Evolutionary conservation across 2,113 vertebrate genomes (phyloP).

Genomic region (Procavia capensis): DNA sequence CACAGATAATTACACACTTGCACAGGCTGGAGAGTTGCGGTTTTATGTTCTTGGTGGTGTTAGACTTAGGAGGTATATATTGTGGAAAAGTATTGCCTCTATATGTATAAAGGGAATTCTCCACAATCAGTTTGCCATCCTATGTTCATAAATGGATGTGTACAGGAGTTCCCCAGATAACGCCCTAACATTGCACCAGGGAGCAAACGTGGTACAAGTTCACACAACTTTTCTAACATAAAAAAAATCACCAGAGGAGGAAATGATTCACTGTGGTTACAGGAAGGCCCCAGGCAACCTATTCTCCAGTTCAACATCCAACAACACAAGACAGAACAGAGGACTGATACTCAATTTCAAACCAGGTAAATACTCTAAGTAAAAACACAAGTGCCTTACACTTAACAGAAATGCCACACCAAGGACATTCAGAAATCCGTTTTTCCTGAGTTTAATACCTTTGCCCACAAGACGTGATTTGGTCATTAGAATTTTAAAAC

Average conservation of each 20-base stretch:
- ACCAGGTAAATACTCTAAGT: neutral
- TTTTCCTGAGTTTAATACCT: neutral
- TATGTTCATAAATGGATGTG: conserved; percentile 13
- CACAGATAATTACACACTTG: conserved; percentile 58
- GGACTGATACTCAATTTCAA: neutral
- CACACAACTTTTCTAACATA: conserved; percentile 55
- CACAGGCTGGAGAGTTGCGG: conserved; percentile 22
- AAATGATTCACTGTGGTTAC: conserved; percentile 49
- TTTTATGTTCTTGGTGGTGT: conserved; percentile 39
- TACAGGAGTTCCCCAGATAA: conserved; percentile 35
- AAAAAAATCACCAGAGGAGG: conserved; percentile 39
- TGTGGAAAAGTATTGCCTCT: conserved; percentile 48
- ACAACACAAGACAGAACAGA: conserved; percentile 29
- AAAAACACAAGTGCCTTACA: neutral
- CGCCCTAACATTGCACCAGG: neutral
- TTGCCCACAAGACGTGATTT: conserved; percentile 14
- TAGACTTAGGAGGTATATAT: neutral
- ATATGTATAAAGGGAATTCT: conserved; percentile 21
- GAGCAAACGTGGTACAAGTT: conserved; percentile 46
- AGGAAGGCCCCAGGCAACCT: conserved; percentile 10
- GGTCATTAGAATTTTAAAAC: neutral
- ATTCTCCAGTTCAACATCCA: conserved; percentile 50
- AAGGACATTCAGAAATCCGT: neutral
- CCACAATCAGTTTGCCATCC: conserved; percentile 43
- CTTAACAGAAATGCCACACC: neutral